Evolutionary conservation across 2,888 invertebrate genomes (phyloP).

Genomic region (Patella depressa): DNA sequence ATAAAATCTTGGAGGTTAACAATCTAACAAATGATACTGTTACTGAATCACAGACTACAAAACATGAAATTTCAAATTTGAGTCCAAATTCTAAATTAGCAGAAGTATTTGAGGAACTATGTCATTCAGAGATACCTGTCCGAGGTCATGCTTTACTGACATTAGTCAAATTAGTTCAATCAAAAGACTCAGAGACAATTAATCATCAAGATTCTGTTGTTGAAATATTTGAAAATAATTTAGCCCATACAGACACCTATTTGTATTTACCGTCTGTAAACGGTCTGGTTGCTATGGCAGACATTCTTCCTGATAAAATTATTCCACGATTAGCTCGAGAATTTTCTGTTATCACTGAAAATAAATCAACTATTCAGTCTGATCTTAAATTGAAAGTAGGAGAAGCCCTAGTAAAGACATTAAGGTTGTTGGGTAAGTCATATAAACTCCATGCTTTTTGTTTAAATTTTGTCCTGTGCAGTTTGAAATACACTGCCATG

Average conservation of each 20-base stretch:
- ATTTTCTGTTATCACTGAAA: conserved; percentile 71
- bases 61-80: no score
- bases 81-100: conserved; percentile 37
- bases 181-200: conserved; percentile 77
- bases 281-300: conserved; percentile 81
- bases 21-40: no score
- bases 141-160: conserved; percentile 85
- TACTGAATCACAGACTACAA: no score
- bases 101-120: conserved; percentile 78
- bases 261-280: conserved; percentile 85
- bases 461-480: no score
- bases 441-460: background rate
- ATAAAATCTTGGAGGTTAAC: no score
- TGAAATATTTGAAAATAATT: conserved; percentile 82
- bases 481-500: no score
- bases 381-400: conserved; percentile 83
- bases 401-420: conserved; percentile 83
- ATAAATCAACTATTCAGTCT: conserved; percentile 24
- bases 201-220: conserved; percentile 75
- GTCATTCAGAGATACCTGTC: conserved; percentile 82
- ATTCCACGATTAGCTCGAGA: conserved; percentile 80
- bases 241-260: conserved; percentile 85
- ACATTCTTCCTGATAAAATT: conserved; percentile 79
- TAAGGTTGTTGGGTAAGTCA: conserved; percentile 79
- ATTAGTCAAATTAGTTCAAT: conserved; percentile 81